Evolutionary conservation across 2,888 invertebrate genomes (phyloP).

Genomic region (Dryocosmus kuriphilus): DNA sequence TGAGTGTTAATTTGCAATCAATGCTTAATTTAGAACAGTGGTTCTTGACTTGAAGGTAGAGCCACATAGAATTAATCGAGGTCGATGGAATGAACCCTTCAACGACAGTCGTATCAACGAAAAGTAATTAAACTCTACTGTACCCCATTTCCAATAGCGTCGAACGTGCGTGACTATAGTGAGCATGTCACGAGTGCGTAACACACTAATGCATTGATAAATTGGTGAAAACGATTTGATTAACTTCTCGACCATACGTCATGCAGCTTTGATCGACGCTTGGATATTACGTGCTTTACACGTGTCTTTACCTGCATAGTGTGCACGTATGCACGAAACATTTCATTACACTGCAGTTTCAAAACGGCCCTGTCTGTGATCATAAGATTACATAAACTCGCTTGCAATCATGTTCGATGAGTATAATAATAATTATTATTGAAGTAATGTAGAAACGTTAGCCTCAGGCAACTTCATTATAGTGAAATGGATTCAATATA

Average conservation of each 20-base stretch:
- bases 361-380: background rate
- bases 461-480: background rate
- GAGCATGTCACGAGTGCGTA: constrained; percentile 30
- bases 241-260: constrained; percentile 67
- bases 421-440: constrained; percentile 17
- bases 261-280: constrained; percentile 59
- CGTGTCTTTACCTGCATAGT: background rate
- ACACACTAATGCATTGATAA: constrained; percentile 59
- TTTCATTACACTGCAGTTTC: background rate
- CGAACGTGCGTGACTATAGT: constrained; percentile 26
- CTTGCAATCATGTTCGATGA: background rate
- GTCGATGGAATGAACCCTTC: constrained; percentile 42
- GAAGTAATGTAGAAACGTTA: background rate
- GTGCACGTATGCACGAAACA: background rate
- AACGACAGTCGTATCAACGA: constrained; percentile 39
- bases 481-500: too few relatives aligned
- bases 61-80: constrained; percentile 44
- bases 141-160: constrained; percentile 46
- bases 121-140: constrained; percentile 52
- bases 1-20: background rate
- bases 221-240: constrained; percentile 69
- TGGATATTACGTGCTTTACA: constrained; percentile 38
- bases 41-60: constrained; percentile 8
- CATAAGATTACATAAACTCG: constrained; percentile 55
- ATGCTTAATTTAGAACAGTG: constrained; percentile 2